Conservation (phyloP, 2,113 vertebrate species). For the Rana temporaria region DNA sequence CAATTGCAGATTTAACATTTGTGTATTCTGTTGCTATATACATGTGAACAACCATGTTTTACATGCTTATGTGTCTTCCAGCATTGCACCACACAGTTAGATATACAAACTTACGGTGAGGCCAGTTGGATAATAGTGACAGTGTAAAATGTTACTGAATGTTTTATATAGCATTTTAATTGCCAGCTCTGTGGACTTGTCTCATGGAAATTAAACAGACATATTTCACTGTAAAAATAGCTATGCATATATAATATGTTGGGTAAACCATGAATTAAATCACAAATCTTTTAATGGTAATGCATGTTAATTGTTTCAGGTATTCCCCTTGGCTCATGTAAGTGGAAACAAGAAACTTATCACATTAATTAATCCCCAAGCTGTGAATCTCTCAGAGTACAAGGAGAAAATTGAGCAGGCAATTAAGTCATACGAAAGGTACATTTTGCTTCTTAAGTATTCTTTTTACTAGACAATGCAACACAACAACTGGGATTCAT, state of each 20-base stretch:
- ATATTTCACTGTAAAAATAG: too few relatives aligned
- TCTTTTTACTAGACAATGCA: background rate
- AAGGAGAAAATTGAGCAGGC: constrained; percentile 74
- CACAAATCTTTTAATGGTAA: background rate
- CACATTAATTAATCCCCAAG: constrained; percentile 76
- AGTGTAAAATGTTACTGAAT: too few relatives aligned
- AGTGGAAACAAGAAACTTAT: constrained; percentile 66
- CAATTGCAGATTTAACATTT: too few relatives aligned
- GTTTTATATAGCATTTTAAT: too few relatives aligned
- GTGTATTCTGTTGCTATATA: too few relatives aligned
- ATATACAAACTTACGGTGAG: too few relatives aligned
- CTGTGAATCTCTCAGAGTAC: constrained; percentile 75
- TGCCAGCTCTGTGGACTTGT: too few relatives aligned
- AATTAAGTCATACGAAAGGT: constrained; percentile 77
- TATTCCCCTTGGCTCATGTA: constrained; percentile 69
- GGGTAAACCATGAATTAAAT: background rate
- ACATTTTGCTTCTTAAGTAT: constrained; percentile 59
- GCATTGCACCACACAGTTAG: too few relatives aligned
- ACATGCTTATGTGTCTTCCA: too few relatives aligned
- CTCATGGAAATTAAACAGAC: too few relatives aligned
- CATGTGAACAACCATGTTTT: too few relatives aligned
- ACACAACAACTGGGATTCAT: background rate
- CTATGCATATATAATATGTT: background rate
- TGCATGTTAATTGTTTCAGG: constrained; percentile 62
- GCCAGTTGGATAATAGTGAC: too few relatives aligned